These are phyloP conservation scores for Parazoanthus atlanticus DNA, from an alignment of 92 coral and sea anemone genomes.

Conservation along the genomic window DNA sequence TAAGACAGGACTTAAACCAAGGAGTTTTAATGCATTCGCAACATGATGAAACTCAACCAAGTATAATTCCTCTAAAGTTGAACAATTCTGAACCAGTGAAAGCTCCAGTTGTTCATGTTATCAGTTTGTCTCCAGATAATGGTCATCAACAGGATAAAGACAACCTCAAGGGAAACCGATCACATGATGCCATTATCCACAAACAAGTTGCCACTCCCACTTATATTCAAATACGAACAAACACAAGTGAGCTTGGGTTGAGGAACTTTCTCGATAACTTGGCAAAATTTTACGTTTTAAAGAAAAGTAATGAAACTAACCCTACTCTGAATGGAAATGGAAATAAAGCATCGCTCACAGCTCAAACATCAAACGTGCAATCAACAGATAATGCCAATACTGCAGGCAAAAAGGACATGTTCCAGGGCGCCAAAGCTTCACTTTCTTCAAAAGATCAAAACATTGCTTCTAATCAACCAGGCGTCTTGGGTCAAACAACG, in stretches of 20 bases:
- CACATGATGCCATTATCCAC: neutral
- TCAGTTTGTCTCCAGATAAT: neutral
- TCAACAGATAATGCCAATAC: neutral
- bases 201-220: conserved; percentile 3
- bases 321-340: neutral
- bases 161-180: neutral
- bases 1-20: conserved; percentile 3
- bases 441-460: neutral
- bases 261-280: conserved; percentile 22
- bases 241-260: conserved; percentile 31
- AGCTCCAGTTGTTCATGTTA: neutral
- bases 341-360: neutral
- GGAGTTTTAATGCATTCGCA: neutral
- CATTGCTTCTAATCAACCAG: neutral
- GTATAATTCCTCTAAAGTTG: neutral
- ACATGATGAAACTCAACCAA: neutral
- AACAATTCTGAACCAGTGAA: neutral
- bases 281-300: conserved; percentile 33
- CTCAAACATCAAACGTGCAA: neutral
- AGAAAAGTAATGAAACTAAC: neutral
- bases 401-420: neutral
- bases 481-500: neutral
- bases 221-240: conserved; percentile 32
- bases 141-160: neutral
- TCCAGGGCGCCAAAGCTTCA: neutral